Conservation (phyloP, 2,888 invertebrate species). For the Chrysotoxum bicinctum region DNA sequence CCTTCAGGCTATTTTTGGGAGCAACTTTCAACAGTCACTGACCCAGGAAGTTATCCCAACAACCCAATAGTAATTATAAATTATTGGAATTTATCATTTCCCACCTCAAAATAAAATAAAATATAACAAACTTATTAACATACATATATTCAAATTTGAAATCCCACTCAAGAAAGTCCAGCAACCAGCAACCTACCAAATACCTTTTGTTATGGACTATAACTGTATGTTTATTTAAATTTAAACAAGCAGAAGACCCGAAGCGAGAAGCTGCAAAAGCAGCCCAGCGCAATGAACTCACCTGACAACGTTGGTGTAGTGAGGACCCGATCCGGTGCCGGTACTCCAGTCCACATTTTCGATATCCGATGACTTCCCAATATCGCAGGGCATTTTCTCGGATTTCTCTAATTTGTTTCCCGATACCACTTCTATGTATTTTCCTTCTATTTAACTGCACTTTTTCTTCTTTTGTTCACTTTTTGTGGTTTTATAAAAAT, state of each 20-base stretch:
- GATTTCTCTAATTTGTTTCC: slow-evolving; percentile 15
- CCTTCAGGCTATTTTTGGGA: too few species aligned
- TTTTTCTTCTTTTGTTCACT: slow-evolving; percentile 37
- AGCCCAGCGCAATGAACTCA: slow-evolving; percentile 74
- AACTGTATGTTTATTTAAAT: neutral
- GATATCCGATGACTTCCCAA: slow-evolving; percentile 86
- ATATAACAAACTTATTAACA: neutral
- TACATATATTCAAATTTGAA: neutral
- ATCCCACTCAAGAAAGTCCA: neutral
- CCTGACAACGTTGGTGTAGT: slow-evolving; percentile 80
- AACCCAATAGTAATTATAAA: neutral
- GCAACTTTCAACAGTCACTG: too few species aligned
- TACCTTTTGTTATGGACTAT: neutral
- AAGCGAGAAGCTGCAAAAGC: neutral
- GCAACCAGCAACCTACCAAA: neutral
- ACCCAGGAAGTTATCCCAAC: neutral
- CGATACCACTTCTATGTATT: neutral
- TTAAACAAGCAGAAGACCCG: neutral
- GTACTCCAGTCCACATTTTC: slow-evolving; percentile 86
- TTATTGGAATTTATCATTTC: neutral
- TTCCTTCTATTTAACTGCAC: slow-evolving; percentile 10
- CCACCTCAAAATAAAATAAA: neutral
- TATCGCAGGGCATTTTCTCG: slow-evolving; percentile 85
- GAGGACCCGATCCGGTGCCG: slow-evolving; percentile 80
- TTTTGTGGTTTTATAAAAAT: neutral